Conservation (phyloP, 2,113 vertebrate genomes). For the Paralichthys olivaceus region DNA sequence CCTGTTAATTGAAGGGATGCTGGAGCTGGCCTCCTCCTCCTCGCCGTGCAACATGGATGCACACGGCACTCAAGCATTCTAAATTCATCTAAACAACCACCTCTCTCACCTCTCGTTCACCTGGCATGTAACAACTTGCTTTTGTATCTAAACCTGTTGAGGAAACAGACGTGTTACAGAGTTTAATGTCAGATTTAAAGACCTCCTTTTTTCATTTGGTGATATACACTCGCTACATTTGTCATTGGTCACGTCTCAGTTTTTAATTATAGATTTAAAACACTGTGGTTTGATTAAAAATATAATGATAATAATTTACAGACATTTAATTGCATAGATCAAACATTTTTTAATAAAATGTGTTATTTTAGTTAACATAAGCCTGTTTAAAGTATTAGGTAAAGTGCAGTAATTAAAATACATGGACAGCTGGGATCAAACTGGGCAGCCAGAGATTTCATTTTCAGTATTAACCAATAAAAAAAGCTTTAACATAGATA, state of each 20-base stretch:
- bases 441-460: not conserved
- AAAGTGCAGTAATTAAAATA: not conserved
- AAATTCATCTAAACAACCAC: constrained; percentile 49
- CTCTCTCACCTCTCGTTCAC: constrained; percentile 47
- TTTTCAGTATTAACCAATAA: not conserved
- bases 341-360: not conserved
- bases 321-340: not conserved
- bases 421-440: not conserved
- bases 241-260: not conserved
- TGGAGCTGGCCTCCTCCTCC: constrained; percentile 55
- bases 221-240: not conserved
- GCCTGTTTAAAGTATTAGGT: not conserved
- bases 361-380: too few relatives aligned
- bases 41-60: constrained; percentile 32
- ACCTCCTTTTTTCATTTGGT: not conserved
- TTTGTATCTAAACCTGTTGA: constrained; percentile 35
- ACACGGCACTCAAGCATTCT: constrained; percentile 36
- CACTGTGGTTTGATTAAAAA: too few relatives aligned
- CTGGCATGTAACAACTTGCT: constrained; percentile 62
- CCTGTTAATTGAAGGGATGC: constrained; percentile 80
- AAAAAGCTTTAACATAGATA: not conserved
- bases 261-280: constrained; percentile 4
- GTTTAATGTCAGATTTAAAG: constrained; percentile 29
- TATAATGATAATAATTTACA: too few relatives aligned
- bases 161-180: constrained; percentile 33